Evolutionary conservation across 2,888 invertebrate species (phyloP), one percentile per base, ranked within the genome.

Genomic region (Rosalia funebris): DNA sequence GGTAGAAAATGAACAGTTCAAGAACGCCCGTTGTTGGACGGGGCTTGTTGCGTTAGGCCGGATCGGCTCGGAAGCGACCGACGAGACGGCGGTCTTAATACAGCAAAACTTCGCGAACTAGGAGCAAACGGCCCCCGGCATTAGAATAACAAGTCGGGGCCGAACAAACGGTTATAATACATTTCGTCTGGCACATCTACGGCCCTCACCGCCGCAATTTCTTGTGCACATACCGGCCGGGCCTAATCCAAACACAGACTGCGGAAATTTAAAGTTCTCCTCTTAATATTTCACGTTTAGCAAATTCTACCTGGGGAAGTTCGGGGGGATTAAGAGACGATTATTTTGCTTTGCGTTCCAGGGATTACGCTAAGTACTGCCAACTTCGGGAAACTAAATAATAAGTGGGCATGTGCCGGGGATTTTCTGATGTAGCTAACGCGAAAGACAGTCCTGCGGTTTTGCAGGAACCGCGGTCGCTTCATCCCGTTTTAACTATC

Each of bases 381-480:
- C 73, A 74, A 75, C 74, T 76, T 74, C 68, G 66, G 68, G 69
- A 74, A 75, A 75, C 77, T 77, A 77, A 79, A 79, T 77, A 77
- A 77, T 77, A 74, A 76, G 69, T 75, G 74, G 66, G 72, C 50
- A 39, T 50, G 50, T 50, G 50, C 50, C n/a, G n/a, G n/a, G n/a
- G n/a, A n/a, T n/a, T n/a, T n/a, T n/a, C n/a, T n/a, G n/a, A n/a
- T n/a, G n/a, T n/a, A n/a, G n/a, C n/a, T n/a, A n/a, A n/a, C n/a
- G n/a, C n/a, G n/a, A n/a, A n/a, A n/a, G n/a, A n/a, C n/a, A n/a
- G n/a, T n/a, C n/a, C n/a, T n/a, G n/a, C n/a, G n/a, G n/a, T n/a
- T n/a, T n/a, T n/a, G n/a, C n/a, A n/a, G n/a, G n/a, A n/a, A n/a
- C n/a, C n/a, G n/a, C n/a, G n/a, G n/a, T n/a, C n/a, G n/a, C n/a